Base-by-base conservation (phyloP, 2,888 invertebrate genomes). In the Dryococelus australis region DNA sequence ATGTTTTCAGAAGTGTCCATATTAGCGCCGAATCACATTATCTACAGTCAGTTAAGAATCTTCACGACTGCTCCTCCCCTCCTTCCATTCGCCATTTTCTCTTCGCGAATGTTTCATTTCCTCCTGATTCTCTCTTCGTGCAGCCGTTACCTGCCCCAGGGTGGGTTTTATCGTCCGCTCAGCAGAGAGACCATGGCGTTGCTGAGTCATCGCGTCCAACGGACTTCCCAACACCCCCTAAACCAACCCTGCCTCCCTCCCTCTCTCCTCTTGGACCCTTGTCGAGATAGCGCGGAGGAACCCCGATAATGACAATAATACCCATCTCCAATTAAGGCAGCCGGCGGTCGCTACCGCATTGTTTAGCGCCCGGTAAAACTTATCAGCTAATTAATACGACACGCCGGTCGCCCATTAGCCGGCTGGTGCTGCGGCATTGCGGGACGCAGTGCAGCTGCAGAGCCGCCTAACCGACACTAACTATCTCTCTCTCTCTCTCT, bases 361-460 rank as follows among this genome's bases (percentile, higher is more conserved):
- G 88, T 88, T 88, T 86, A 86, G 86, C 51, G 53, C 84, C 78
- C 84, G 86, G 88, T 88, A 88, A 88, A 88, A 88, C 87, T 88
- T 88, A 88, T 88, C 88, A 88, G 87, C 86, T 88, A 88, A 88
- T 88, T 88, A 88, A 88, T 88, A 88, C 85, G 88, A 88, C 87
- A 87, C 85, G 87, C 86, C 81, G 87, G 86, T n/a, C 81, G 51
- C 27, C 85, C 88, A 88, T 88, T 88, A 87, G 85, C 86, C 81
- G 83, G 85, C 65, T 84, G 43, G 28, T 43, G 79, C 13, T 4
- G 83, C 35, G 2, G 26, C n/a, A n/a, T 10, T 79, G 83, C 28
- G 83, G n/a, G 16, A 26, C 28, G 13, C 26, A 20, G 35, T 28
- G 13, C 83, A 28, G 83, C 83, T 27, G 65, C 65, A 65, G 13